phyloP scores from a whole-genome alignment of 2,113 vertebrate species.

The Pavo muticus region DNA sequence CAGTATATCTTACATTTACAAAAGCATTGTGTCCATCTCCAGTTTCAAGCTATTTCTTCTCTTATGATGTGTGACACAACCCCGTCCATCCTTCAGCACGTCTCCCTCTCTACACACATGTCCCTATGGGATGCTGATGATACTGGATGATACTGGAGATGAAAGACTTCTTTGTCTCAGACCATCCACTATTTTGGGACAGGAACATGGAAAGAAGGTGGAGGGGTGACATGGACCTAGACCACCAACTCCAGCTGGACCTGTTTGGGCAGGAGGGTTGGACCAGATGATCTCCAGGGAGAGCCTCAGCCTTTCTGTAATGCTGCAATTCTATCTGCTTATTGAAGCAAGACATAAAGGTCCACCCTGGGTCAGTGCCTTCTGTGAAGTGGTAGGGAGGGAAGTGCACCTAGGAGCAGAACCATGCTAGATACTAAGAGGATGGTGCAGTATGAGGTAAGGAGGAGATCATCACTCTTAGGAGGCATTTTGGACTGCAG shows the following conservation, averaged over 20 bases:
- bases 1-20: neutral
- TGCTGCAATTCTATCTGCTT: neutral
- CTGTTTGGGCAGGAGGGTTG: neutral
- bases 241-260: rapidly evolving
- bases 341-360: rapidly evolving
- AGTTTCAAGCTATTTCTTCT: neutral
- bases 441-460: rapidly evolving
- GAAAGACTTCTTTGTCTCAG: neutral
- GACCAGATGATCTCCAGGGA: neutral
- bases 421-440: rapidly evolving
- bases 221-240: rapidly evolving
- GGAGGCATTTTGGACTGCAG: neutral
- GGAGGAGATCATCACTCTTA: neutral
- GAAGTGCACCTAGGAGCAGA: rapidly evolving
- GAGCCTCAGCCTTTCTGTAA: rapidly evolving
- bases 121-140: rapidly evolving
- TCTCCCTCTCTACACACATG: rapidly evolving
- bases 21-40: rapidly evolving
- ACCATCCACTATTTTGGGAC: rapidly evolving
- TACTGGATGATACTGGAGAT: neutral
- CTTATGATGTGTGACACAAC: neutral
- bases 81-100: rapidly evolving
- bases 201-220: rapidly evolving
- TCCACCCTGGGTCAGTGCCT: neutral
- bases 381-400: neutral